Base-by-base conservation (phyloP, 2,888 invertebrate genomes). In the Listrodromus nycthemerus region DNA sequence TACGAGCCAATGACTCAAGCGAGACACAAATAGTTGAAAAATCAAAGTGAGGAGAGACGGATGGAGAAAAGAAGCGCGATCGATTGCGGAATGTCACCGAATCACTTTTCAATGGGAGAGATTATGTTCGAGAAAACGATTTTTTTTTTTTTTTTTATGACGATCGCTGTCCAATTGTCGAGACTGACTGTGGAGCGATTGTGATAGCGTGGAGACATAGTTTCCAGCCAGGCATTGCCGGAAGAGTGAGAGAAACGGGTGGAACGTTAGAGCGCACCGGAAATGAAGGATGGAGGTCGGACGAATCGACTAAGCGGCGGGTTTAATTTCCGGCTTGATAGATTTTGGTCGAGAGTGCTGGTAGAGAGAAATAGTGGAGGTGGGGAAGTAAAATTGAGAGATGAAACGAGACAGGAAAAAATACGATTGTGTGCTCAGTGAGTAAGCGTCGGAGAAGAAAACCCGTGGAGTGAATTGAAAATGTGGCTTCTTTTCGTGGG, bases 301-400 rank as follows among this genome's bases (percentile, higher is more conserved):
- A 76, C 70, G 80, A 80, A 84, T 80, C 78, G 77, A 77, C 86
- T 84, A 84, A 83, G 80, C 85, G 80, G 83, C 78, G 78, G 80
- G 86, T 90, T 90, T 90, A 90, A 90, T 90, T 90, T 90, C 90
- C 90, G 90, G 89, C 86, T 84, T 87, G 88, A 88, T 89, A 89
- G 88, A 88, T 88, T 88, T 85, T 84, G 55, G 84, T 58, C 63
- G 80, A 65, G 61, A 67, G 76, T 52, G 65, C 73, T 73, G 73
- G 45, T 58, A 16, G 52, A 13, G 19, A 33, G 50, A 63, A 37
- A 37, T 37, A 37, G 37, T 0, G 37, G 33, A 67, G 24, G 48
- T 71, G 10, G 48, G 45, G 58, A 3, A 13, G 41, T 41, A 41
- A 30, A 63, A 52, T 65, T 24, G 58, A 30, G 45, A 65, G 75